Percentiles rank a stretch among this genome's conserved stretches.
Conservation (phyloP, 2,797 vertebrate genomes). For the Pterois miles region DNA sequence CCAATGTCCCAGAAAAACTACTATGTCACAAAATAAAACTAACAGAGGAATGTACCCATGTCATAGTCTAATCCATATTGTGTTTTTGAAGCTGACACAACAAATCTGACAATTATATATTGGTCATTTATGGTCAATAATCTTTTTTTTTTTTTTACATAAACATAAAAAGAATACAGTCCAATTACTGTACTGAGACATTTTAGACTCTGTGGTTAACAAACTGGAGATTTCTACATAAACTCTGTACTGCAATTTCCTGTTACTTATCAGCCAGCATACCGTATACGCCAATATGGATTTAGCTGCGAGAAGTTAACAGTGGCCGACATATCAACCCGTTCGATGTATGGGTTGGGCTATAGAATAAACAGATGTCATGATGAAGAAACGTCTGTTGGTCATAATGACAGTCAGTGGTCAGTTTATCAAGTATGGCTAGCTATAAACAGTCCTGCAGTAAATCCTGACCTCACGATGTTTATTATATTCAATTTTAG, state of each 20-base stretch:
- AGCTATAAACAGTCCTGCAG: background rate
- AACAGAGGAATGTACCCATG: too few species aligned
- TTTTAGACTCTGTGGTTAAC: background rate
- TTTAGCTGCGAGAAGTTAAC: background rate
- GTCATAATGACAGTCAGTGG: background rate
- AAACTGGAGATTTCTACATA: background rate
- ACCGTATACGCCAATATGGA: background rate
- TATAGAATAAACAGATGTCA: background rate
- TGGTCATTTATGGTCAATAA: rapidly evolving
- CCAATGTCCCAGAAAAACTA: too few species aligned
- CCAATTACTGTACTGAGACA: background rate
- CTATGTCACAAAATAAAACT: too few species aligned
- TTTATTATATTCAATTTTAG: background rate
- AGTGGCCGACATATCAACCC: background rate
- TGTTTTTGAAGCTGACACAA: too few species aligned
- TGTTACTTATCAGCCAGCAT: background rate
- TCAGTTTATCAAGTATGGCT: background rate
- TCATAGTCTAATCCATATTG: too few species aligned
- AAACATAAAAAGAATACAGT: too few species aligned
- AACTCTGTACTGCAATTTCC: background rate
- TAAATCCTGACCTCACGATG: background rate
- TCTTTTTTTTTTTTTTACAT: too few species aligned
- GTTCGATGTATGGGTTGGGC: too few species aligned
- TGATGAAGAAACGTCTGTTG: background rate
- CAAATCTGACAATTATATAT: too few species aligned